Evolutionary conservation across 1,140 invertebrate species (phyloP).

Genomic region (Scaptomyza pallida): DNA sequence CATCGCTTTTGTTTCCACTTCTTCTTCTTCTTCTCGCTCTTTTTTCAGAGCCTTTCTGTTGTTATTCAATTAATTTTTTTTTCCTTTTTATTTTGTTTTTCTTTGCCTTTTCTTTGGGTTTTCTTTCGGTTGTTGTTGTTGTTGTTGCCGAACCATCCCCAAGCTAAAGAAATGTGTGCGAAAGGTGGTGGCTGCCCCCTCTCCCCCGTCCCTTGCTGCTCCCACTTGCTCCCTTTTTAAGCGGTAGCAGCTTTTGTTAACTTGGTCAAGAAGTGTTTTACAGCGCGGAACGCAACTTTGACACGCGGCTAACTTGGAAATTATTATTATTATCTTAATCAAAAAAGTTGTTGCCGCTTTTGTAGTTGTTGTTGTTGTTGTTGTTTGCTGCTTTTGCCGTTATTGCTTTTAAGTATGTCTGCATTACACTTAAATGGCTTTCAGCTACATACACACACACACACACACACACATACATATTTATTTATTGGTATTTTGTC

Average conservation of each 20-base stretch:
- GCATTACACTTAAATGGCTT: not conserved
- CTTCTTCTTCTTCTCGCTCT: conserved; percentile 1
- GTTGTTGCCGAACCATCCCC: conserved; percentile 14
- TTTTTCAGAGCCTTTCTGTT: conserved; percentile 63
- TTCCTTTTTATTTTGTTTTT: conserved; percentile 5
- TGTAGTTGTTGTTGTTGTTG: not conserved
- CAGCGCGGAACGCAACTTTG: conserved; percentile 31
- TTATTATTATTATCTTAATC: not conserved
- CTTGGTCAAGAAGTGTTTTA: conserved; percentile 22
- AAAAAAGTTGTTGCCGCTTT: not conserved
- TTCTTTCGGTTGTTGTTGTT: conserved; percentile 14
- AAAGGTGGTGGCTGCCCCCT: conserved; percentile 1
- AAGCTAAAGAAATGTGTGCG: conserved; percentile 7
- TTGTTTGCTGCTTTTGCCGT: not conserved
- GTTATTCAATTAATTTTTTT: conserved; percentile 63
- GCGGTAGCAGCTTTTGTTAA: conserved; percentile 2
- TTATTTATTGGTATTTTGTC: no score
- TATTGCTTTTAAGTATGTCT: not conserved
- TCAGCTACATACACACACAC: no score
- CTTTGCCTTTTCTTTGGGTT: conserved; percentile 4
- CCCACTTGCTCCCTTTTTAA: no score
- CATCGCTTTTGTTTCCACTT: conserved; percentile 27
- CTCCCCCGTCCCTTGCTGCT: no score
- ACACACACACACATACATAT: no score
- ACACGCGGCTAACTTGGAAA: conserved; percentile 13